Evolutionary conservation across 2,888 invertebrate genomes (phyloP).

Genomic region (Sussaba pulchella): DNA sequence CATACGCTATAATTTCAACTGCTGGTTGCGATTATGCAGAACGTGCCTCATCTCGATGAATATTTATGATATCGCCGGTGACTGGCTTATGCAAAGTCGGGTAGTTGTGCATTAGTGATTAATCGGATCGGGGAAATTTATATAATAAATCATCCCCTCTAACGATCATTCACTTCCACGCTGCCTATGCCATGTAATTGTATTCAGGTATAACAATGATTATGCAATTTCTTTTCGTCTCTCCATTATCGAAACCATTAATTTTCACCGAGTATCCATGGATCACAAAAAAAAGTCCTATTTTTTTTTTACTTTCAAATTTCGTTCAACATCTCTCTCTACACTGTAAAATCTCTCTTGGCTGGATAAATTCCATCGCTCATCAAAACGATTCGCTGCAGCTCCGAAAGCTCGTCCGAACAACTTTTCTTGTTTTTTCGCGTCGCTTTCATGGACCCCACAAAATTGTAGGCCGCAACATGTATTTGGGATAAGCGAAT

Average conservation of each 20-base stretch:
- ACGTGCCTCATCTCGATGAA: slow-evolving; percentile 33
- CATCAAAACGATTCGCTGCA: neutral
- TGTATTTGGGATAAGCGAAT: slow-evolving; percentile 24
- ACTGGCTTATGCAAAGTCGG: slow-evolving; percentile 50
- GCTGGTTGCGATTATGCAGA: slow-evolving; percentile 44
- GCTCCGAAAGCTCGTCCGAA: neutral
- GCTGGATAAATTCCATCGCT: neutral
- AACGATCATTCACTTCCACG: neutral
- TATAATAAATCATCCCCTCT: slow-evolving; percentile 36
- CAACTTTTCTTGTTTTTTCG: neutral
- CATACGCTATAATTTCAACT: slow-evolving; percentile 36
- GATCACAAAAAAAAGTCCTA: too few species aligned
- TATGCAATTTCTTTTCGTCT: slow-evolving; percentile 9
- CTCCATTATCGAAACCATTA: neutral
- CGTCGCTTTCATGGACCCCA: neutral
- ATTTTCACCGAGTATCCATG: neutral
- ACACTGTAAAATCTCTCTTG: neutral
- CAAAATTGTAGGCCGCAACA: neutral
- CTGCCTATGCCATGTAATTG: slow-evolving; percentile 4
- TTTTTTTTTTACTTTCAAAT: too few species aligned
- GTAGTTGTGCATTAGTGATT: slow-evolving; percentile 46
- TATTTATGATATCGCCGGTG: slow-evolving; percentile 46
- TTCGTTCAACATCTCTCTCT: too few species aligned
- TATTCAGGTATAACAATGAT: slow-evolving; percentile 10
- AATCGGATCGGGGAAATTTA: slow-evolving; percentile 44